Percentiles rank a stretch among this genome's conserved stretches.
phyloP scores from a whole-genome alignment of 2,888 invertebrate species.

The Lithosia quadra region DNA sequence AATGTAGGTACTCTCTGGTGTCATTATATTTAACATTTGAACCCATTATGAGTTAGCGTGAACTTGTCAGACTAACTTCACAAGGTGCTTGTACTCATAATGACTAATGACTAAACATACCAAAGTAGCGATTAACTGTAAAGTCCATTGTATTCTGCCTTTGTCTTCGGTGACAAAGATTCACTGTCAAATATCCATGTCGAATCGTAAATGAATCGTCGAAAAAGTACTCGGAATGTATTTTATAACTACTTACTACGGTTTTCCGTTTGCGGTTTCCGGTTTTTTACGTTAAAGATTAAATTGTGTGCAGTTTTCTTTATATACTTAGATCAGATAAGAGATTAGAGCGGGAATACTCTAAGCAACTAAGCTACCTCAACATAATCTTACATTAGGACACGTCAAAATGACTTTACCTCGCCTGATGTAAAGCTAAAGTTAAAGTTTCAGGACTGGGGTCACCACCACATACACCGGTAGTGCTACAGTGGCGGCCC shows the following conservation, averaged over 20 bases:
- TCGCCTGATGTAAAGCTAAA: no score
- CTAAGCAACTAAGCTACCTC: no score
- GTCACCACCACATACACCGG: no score
- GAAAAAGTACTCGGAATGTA: background rate
- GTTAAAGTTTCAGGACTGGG: no score
- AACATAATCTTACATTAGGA: no score
- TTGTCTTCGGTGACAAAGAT: background rate
- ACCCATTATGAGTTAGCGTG: background rate
- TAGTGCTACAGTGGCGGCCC: no score
- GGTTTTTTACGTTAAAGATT: background rate
- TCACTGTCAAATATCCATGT: background rate
- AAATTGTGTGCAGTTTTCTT: no score
- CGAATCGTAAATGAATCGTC: background rate
- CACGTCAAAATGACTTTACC: no score
- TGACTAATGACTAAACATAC: background rate
- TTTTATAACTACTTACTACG: background rate
- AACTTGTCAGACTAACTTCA: background rate
- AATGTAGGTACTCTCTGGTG: background rate
- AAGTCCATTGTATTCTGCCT: background rate
- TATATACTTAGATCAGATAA: no score
- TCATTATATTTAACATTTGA: background rate
- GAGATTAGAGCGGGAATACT: no score
- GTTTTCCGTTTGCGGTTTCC: background rate
- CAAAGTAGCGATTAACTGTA: background rate
- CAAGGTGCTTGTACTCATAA: background rate